These are phyloP conservation scores for Gnatocerus cornutus DNA, from an alignment of 2,888 invertebrate species.

Conservation along the genomic window DNA sequence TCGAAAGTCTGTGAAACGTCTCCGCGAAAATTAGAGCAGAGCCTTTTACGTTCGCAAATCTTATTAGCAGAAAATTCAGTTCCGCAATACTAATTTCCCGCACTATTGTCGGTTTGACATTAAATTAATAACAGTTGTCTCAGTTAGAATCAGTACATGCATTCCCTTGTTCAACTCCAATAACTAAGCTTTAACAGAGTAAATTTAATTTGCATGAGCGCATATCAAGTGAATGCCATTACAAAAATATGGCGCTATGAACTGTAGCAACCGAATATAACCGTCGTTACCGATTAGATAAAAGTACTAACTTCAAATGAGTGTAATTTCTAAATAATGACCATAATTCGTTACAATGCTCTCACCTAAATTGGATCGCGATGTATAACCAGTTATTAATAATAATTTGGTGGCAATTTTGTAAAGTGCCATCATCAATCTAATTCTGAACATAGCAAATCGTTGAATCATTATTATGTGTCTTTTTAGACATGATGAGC, in stretches of 20 bases:
- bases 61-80: too few species aligned
- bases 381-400: conserved; percentile 50
- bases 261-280: not conserved
- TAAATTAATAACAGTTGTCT: conserved; percentile 30
- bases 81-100: too few species aligned
- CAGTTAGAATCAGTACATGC: conserved; percentile 5
- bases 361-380: conserved; percentile 49
- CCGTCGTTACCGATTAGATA: conserved; percentile 4
- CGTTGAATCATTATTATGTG: conserved; percentile 20
- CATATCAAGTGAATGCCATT: not conserved
- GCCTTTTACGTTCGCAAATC: too few species aligned
- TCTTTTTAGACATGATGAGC: conserved; percentile 29
- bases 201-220: conserved; percentile 6
- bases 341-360: conserved; percentile 48
- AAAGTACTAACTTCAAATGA: conserved; percentile 27
- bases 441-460: conserved; percentile 33
- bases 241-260: too few species aligned
- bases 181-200: not conserved
- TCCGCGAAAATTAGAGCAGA: too few species aligned
- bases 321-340: conserved; percentile 36
- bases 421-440: conserved; percentile 48
- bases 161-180: conserved; percentile 3
- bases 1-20: too few species aligned
- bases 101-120: not conserved
- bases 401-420: conserved; percentile 49